Conservation (phyloP, 2,113 vertebrate species). For the Pollachius pollachius region DNA sequence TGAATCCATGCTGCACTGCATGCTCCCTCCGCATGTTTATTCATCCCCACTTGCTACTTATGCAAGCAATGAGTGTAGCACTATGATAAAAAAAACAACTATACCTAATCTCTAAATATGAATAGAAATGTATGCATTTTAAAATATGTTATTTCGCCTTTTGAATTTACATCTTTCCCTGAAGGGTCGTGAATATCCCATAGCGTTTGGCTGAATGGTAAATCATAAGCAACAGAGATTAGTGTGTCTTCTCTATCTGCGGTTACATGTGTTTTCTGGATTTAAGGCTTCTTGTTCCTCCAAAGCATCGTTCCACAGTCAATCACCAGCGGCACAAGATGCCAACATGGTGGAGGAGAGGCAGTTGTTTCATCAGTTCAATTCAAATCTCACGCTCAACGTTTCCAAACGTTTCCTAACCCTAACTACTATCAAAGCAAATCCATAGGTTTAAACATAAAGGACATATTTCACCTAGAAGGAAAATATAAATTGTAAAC, state of each 20-base stretch:
- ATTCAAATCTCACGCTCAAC: no score
- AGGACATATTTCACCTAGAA: no score
- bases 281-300: slow-evolving; percentile 1
- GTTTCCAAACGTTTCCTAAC: no score
- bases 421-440: no score
- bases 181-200: slow-evolving; percentile 31
- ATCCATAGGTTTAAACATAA: no score
- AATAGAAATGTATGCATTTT: slow-evolving; percentile 45
- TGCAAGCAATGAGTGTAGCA: slow-evolving; percentile 23
- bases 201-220: slow-evolving; percentile 22
- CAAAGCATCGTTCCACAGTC: neutral
- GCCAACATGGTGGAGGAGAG: no score
- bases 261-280: slow-evolving; percentile 23
- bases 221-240: slow-evolving; percentile 44
- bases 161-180: slow-evolving; percentile 43
- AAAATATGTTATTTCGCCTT: slow-evolving; percentile 19
- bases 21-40: slow-evolving; percentile 31
- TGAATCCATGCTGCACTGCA: neutral
- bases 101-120: slow-evolving; percentile 49
- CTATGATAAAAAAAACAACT: slow-evolving; percentile 21
- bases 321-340: neutral
- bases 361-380: no score
- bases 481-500: no score
- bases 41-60: slow-evolving; percentile 37
- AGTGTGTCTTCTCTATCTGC: slow-evolving; percentile 28